Base-by-base conservation (phyloP, 2,888 invertebrate genomes). In the Drosophila acutilabella region DNA sequence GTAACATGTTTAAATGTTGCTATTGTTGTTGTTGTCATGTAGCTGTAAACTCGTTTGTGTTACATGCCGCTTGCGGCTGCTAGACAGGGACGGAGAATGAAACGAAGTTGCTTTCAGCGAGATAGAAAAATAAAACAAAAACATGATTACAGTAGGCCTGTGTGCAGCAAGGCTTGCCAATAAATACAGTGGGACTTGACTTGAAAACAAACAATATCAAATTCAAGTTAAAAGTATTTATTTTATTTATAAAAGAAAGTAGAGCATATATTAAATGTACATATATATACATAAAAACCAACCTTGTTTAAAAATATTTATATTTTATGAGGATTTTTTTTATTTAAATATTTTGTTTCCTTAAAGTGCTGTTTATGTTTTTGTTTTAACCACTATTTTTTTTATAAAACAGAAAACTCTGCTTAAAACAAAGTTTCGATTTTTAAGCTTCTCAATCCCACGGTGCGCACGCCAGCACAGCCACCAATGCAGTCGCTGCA, bases 1-100 rank as follows among this genome's bases (percentile, higher is more conserved):
- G 87, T 80, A 81, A 81, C 81, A 67, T 75, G 85, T 82, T 86
- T 70, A 68, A 76, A 80, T 61, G 59, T 11, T 45, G 23, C 40
- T 59, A 20, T 56, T 71, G 71, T 71, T 80, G 72, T 53, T 67
- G 38, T 20, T 57, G 57, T 51, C 64, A 53, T 71, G 66, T 80
- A 80, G 83, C 80, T 86, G 83, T 80, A 83, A 83, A 82, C 82
- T 82, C 64, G 80, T 74, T 80, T 71, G 67, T 64, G 78, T 80
- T 78, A 72, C 68, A 78, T 71, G 76, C 58, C 56, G 50, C 60
- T 57, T 20, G 44, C 30, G 50, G 58, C 50, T 62, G 62, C 18
- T 41, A 18, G 44, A 60, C 44, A 56, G 42, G 36, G 23, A 20
- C 41, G 20, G 20, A 20, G 11, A 33, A 42, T n/a, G 33, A 14